Percentiles rank a stretch among this genome's conserved stretches.
Evolutionary conservation across 1,140 invertebrate genomes (phyloP).

Genomic region (Drosophila pachea): DNA sequence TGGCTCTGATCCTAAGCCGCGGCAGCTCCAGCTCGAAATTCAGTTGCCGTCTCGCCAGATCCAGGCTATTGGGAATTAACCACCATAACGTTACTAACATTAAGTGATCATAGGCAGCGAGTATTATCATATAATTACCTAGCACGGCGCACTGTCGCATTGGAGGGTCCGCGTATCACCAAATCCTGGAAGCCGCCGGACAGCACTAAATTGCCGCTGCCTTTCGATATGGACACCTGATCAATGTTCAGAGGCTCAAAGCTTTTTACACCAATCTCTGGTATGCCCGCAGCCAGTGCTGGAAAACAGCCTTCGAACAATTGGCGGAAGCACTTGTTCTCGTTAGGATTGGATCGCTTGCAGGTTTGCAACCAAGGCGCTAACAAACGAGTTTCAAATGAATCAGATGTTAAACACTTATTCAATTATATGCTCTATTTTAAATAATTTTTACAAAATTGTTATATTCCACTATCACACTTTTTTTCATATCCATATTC

Average conservation of each 20-base stretch:
- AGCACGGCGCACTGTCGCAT: conserved; percentile 74
- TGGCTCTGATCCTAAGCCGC: conserved; percentile 80
- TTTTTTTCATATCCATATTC: no score
- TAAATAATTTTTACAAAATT: no score
- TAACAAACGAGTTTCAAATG: conserved; percentile 14
- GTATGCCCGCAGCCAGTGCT: conserved; percentile 78
- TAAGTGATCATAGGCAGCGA: neutral
- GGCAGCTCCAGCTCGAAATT: conserved; percentile 81
- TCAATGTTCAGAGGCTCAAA: conserved; percentile 80
- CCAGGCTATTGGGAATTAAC: conserved; percentile 65
- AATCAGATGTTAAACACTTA: no score
- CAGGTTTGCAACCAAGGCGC: conserved; percentile 74
- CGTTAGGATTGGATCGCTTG: conserved; percentile 71
- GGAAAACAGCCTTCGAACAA: conserved; percentile 75
- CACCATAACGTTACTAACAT: neutral
- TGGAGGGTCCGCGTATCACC: conserved; percentile 79
- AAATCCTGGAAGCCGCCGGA: conserved; percentile 79
- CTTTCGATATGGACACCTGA: conserved; percentile 79
- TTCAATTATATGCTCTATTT: no score
- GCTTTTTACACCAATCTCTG: conserved; percentile 79
- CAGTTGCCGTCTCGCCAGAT: conserved; percentile 79
- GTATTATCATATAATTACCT: conserved; percentile 48
- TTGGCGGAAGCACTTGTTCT: conserved; percentile 73
- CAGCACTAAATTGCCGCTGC: conserved; percentile 79
- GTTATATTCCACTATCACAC: no score